Evolutionary conservation across 2,888 invertebrate genomes (phyloP).

Genomic region (Chrysopilus asiliformis): DNA sequence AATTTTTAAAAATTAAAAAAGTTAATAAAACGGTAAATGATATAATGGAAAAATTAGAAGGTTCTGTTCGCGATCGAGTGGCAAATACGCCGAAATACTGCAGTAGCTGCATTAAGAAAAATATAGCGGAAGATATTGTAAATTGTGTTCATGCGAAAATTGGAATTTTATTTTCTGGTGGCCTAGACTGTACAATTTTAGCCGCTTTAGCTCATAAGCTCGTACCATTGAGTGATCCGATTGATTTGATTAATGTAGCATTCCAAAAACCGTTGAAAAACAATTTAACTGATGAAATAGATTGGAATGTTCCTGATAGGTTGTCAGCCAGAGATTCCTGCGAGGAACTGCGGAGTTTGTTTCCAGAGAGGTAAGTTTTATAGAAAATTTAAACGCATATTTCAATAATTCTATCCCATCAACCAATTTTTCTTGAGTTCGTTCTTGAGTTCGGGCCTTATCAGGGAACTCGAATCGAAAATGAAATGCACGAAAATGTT

Average conservation of each 20-base stretch:
- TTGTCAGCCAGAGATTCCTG: conserved; percentile 59
- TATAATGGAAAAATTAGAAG: conserved; percentile 41
- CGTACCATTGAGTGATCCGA: conserved; percentile 48
- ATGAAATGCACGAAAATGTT: no score
- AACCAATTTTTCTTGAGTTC: no score
- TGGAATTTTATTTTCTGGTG: conserved; percentile 88
- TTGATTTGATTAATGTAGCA: conserved; percentile 92
- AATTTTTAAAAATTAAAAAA: conserved; percentile 31
- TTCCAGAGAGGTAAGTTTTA: conserved; percentile 46
- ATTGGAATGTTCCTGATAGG: conserved; percentile 71
- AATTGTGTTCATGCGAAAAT: conserved; percentile 50
- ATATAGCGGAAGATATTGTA: not conserved
- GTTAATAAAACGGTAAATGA: conserved; percentile 36
- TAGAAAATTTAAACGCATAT: no score
- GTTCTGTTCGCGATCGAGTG: conserved; percentile 47
- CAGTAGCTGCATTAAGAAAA: conserved; percentile 39
- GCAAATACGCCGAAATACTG: conserved; percentile 49
- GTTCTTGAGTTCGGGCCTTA: no score
- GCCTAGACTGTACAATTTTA: conserved; percentile 88
- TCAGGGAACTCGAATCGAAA: no score
- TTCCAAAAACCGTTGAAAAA: conserved; percentile 60
- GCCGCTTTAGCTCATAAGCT: conserved; percentile 65
- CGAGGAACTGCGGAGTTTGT: conserved; percentile 51
- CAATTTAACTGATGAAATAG: conserved; percentile 17
- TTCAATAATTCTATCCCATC: no score